Conservation (phyloP, 2,797 vertebrate genomes). For the Danio aesculapii region DNA sequence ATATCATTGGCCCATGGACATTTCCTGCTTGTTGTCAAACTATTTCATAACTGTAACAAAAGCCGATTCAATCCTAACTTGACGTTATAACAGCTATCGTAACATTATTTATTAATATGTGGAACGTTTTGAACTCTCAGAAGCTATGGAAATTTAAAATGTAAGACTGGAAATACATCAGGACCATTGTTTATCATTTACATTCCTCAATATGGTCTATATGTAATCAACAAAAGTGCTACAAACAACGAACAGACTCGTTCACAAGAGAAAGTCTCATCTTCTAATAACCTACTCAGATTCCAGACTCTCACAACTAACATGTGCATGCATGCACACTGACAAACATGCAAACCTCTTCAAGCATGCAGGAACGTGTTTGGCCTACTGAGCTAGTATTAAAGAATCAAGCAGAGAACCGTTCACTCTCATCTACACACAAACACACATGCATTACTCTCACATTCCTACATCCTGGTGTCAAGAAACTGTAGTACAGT, state of each 20-base stretch:
- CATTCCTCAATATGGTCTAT: no score
- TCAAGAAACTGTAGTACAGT: constrained; percentile 19
- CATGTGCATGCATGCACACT: constrained; percentile 23
- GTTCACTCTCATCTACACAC: constrained; percentile 10
- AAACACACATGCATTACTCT: neutral
- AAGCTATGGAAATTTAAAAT: no score
- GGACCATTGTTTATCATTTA: no score
- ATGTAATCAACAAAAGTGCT: no score
- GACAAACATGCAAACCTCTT: neutral
- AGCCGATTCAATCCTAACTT: no score
- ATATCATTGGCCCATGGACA: no score
- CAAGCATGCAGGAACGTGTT: constrained; percentile 32
- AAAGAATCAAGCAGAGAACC: neutral
- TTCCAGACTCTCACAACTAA: constrained; percentile 23
- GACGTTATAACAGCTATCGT: no score
- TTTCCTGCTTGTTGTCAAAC: no score
- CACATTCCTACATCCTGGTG: constrained; percentile 20
- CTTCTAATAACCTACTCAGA: neutral
- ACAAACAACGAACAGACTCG: neutral
- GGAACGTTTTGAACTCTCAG: no score
- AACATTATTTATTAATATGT: no score
- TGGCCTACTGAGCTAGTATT: constrained; percentile 4
- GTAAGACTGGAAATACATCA: no score
- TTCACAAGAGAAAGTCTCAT: constrained; percentile 1
- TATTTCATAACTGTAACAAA: no score